Base-by-base conservation (phyloP, 2,888 invertebrate genomes). In the Belgica antarctica region DNA sequence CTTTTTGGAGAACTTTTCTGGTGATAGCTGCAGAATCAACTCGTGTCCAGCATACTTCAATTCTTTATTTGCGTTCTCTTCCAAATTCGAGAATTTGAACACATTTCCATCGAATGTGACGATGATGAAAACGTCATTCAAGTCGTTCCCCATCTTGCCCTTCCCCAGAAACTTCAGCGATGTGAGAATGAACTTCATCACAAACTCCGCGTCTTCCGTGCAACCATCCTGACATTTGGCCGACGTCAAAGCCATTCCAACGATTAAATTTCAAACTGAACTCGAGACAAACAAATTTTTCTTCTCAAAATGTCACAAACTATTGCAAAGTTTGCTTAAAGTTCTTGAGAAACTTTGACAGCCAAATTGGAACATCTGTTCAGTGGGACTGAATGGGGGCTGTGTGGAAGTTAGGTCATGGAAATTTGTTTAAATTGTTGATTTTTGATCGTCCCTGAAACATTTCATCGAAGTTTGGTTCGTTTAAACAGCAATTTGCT, bases 91-190 rank as follows among this genome's bases (percentile, higher is more conserved):
- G 2, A 59, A 12, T 12, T 59, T 59, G 19, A 59, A 12, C 12
- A 59, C 59, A 27, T 24, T 59, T 15, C 59, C 59, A 59, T 59
- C 59, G 22, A 59, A 25, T 25, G 59, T 59, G 12, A 59, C 27
- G 4, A n/a, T 10, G 27, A 59, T 1, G 1, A 59, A 25, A 59
- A 59, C n/a, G n/a, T 59, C 59, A 19, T 24, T 15, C 4, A 59
- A 59, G 12, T 27, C 59, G 2, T 19, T 52, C 2, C 10, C n/a
- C 5, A 12, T 12, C 15, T 27, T 59, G 15, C 22, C 59, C n/a
- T 59, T 27, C n/a, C 27, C 59, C 8, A 2, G n/a, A 12, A 59
- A 4, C 1, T 12, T 4, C 25, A 59, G 10, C 15, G 59, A 59
- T 4, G 19, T 27, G 3, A 59, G 25, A 3, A 59, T 27, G 27